A percentile compares a stretch with the other conserved stretches of the same genome.
Conservation (phyloP, 2,797 vertebrate genomes). For the Enteromius trimaculatus region DNA sequence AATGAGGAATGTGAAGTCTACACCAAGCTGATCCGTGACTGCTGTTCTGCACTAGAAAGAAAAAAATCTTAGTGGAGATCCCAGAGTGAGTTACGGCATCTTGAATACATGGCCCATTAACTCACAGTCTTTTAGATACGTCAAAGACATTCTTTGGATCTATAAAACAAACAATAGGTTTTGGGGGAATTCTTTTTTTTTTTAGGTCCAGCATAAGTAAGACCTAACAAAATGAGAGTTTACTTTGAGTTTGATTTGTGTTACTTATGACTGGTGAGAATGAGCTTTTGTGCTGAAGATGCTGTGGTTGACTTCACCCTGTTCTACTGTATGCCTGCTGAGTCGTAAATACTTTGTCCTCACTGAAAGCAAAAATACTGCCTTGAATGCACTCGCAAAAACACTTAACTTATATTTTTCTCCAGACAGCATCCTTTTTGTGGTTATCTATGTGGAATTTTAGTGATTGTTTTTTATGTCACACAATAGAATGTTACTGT, state of each 20-base stretch:
- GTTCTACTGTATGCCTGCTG: neutral
- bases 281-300: constrained; percentile 12
- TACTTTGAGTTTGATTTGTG: neutral
- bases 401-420: neutral
- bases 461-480: constrained; percentile 27
- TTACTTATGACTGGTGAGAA: constrained; percentile 40
- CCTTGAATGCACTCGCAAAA: neutral
- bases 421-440: neutral
- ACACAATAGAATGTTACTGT: constrained; percentile 48
- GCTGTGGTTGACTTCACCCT: constrained; percentile 33
- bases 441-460: neutral
- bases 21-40: constrained; percentile 3
- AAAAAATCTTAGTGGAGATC: constrained; percentile 2
- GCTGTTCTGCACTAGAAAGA: neutral
- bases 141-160: neutral
- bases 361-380: neutral
- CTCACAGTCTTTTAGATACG: neutral
- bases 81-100: constrained; percentile 15
- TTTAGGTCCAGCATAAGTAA: neutral
- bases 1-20: constrained; percentile 43
- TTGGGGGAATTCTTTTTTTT: neutral
- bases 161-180: neutral
- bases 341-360: neutral
- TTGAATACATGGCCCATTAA: constrained; percentile 30
- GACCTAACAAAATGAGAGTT: neutral